Base-by-base conservation (phyloP, 1,140 invertebrate genomes). In the Drosophila pachea region DNA sequence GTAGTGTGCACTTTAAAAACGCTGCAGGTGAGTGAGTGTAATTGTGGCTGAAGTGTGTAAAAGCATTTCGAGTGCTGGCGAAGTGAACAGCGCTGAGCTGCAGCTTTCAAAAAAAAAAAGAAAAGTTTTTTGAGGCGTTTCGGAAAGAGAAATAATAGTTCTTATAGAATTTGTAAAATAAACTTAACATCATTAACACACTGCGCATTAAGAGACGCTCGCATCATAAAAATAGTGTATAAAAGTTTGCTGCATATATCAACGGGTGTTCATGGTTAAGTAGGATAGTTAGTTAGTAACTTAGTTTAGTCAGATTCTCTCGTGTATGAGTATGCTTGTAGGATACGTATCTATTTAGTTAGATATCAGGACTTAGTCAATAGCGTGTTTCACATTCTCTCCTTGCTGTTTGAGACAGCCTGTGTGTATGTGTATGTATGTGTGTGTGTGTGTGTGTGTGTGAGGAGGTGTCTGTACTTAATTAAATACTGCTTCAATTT, bases 401-500 rank as follows among this genome's bases (percentile, higher is more conserved):
- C 73, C 68, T 74, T 70, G 63, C 58, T 49, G 50, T 71, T 7
- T 35, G 48, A 45, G 12, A 22, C 9, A 22, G 43, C 5, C 43
- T 48, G 50, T 55, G 62, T 45, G 38, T 53, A 36, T 53, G 43
- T 60, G 35, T 54, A 8, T 42, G 48, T 22, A 22, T 22, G 22
- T 22, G 22, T 22, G 22, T 22, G 22, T 58, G 7, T 45, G 43
- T 56, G 50, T 52, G 43, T 38, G 55, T 67, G 45, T 33, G 9
- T 69, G 45, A 36, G 45, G 48, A 33, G 61, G 60, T 78, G 62
- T 68, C 53, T 60, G 56, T 68, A 69, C 58, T 74, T 86, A 86
- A 63, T 77, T 69, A 76, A 89, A 89, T 89, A 89, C 88, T 87
- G 88, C 88, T 88, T 89, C 88, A 76, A 89, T 87, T 88, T 88